phyloP scores from a whole-genome alignment of 1,140 invertebrate genomes.

The Diploscapter pachys region DNA sequence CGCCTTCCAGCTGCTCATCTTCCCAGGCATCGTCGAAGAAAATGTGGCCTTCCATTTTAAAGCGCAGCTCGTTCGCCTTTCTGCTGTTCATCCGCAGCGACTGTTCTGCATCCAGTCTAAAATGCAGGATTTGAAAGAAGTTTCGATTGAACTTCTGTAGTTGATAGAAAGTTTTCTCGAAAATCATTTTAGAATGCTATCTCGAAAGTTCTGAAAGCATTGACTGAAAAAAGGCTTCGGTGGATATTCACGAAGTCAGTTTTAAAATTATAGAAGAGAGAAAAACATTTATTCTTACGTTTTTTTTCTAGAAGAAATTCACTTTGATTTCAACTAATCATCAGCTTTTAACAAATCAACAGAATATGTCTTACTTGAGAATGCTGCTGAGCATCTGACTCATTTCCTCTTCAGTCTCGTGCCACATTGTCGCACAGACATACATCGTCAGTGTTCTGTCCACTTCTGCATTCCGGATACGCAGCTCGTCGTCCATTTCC shows the following conservation, averaged over 20 bases:
- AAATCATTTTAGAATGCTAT: too few species aligned
- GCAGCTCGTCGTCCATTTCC: slow-evolving; percentile 27
- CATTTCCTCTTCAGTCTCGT: slow-evolving; percentile 63
- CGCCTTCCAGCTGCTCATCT: too few species aligned
- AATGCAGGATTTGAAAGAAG: too few species aligned
- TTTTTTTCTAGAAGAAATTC: slow-evolving; percentile 28
- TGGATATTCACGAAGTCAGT: slow-evolving; percentile 43
- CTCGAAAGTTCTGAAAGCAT: too few species aligned
- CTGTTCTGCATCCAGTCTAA: slow-evolving; percentile 83
- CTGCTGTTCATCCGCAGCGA: slow-evolving; percentile 81
- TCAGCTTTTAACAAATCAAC: slow-evolving; percentile 50
- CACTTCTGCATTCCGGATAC: slow-evolving; percentile 38
- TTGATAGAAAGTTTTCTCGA: too few species aligned
- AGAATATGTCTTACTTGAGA: slow-evolving; percentile 53
- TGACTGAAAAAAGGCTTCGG: too few species aligned
- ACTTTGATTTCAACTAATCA: too few species aligned
- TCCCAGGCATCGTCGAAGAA: slow-evolving; percentile 98
- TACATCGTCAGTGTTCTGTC: slow-evolving; percentile 59
- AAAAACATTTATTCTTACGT: slow-evolving; percentile 23
- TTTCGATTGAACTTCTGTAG: too few species aligned
- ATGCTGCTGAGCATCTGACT: slow-evolving; percentile 61
- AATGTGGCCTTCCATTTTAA: slow-evolving; percentile 77
- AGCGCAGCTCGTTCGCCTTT: slow-evolving; percentile 74
- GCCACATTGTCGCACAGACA: slow-evolving; percentile 64
- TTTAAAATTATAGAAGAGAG: too few species aligned